Percentiles rank a stretch among this genome's conserved stretches.
phyloP scores from a whole-genome alignment of 1,140 invertebrate genomes.

The Drosophila burlai region DNA sequence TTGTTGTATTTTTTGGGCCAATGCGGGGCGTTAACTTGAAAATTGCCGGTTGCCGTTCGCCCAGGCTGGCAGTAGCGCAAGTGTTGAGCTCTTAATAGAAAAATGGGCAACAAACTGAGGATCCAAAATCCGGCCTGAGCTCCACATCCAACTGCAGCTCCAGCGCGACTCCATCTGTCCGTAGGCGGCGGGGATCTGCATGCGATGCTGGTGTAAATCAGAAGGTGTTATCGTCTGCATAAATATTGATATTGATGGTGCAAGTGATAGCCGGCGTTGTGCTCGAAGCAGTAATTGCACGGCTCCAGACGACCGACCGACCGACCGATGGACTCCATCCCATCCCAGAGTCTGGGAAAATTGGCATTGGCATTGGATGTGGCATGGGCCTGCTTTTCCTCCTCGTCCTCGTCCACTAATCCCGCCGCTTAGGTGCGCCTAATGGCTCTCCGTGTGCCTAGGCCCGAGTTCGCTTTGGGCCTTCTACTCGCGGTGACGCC shows the following conservation, averaged over 20 bases:
- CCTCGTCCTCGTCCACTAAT: conserved; percentile 47
- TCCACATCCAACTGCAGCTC: neutral
- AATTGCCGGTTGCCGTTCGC: conserved; percentile 70
- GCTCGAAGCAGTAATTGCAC: conserved; percentile 79
- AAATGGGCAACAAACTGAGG: conserved; percentile 49
- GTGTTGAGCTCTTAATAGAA: conserved; percentile 84
- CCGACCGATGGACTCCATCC: neutral
- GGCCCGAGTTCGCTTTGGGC: conserved; percentile 34
- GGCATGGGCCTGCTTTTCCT: conserved; percentile 12
- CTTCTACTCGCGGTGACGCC: conserved; percentile 54
- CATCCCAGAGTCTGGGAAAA: conserved; percentile 66
- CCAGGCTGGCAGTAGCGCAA: conserved; percentile 75
- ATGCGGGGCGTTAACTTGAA: conserved; percentile 79
- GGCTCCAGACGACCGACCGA: conserved; percentile 29
- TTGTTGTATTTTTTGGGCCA: conserved; percentile 42
- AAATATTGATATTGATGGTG: conserved; percentile 83
- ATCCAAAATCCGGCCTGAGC: conserved; percentile 1
- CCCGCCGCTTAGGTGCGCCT: conserved; percentile 77
- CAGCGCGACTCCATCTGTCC: conserved; percentile 30
- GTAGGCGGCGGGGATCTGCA: conserved; percentile 70
- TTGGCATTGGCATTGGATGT: conserved; percentile 59
- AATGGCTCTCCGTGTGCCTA: conserved; percentile 53
- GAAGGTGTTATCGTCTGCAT: conserved; percentile 84
- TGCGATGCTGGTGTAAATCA: conserved; percentile 80
- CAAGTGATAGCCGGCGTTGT: conserved; percentile 82